Evolutionary conservation across 2,888 invertebrate genomes (phyloP).

Genomic region (Scelioninae gen. 1): DNA sequence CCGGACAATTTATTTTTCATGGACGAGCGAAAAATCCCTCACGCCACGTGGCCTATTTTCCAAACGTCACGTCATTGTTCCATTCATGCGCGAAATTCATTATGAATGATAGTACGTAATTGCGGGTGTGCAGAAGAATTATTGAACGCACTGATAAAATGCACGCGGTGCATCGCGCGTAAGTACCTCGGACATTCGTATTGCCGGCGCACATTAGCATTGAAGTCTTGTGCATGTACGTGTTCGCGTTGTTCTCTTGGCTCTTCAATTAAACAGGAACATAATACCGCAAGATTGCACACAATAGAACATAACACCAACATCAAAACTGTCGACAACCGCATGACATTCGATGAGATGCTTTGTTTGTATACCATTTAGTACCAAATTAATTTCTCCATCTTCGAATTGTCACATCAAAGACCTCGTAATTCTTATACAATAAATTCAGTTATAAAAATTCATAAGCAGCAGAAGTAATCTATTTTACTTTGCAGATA

Average conservation of each 20-base stretch:
- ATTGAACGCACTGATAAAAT: slow-evolving; percentile 29
- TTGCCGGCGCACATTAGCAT: slow-evolving; percentile 16
- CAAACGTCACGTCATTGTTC: slow-evolving; percentile 18
- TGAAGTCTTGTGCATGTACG: slow-evolving; percentile 1
- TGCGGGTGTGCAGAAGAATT: slow-evolving; percentile 24
- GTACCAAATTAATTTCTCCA: not conserved
- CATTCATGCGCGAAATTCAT: slow-evolving; percentile 34
- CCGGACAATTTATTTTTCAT: slow-evolving; percentile 3
- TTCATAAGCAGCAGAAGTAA: no score
- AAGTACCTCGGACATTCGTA: slow-evolving; percentile 39
- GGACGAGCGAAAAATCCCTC: not conserved
- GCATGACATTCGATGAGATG: slow-evolving; percentile 1
- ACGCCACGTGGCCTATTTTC: slow-evolving; percentile 14
- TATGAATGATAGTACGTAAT: slow-evolving; percentile 33
- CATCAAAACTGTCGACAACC: not conserved
- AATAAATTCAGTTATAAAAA: no score
- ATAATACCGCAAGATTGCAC: slow-evolving; percentile 21
- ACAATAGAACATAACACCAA: slow-evolving; percentile 12
- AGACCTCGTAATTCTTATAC: not conserved
- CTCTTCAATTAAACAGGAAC: slow-evolving; percentile 27
- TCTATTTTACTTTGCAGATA: no score
- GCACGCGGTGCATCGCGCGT: not conserved
- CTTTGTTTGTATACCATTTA: no score
- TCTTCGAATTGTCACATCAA: not conserved
- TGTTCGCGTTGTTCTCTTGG: slow-evolving; percentile 6